Evolutionary conservation across 2,113 vertebrate genomes (phyloP), one percentile per base, ranked within the genome.

Genomic region (Ictalurus punctatus): DNA sequence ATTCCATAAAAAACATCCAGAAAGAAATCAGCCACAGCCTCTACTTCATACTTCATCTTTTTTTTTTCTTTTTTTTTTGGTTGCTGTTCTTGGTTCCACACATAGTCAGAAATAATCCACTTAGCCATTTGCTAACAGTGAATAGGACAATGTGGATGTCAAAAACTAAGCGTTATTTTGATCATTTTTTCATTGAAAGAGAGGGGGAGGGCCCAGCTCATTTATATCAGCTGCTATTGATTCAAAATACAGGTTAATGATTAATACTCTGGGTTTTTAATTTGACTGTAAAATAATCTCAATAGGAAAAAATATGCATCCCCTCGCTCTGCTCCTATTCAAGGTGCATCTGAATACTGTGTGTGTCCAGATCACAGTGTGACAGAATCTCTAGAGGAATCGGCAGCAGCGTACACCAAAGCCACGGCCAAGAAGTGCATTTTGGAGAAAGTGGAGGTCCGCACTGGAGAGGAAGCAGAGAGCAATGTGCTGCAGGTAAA

Each of bases 401-500:
- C 98, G 13, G 98, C 98, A 25, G 98, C 98, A 69, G 98, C 98
- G 54, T 99, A 99, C 92, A 99, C 98, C 92, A 99, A 99, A 96
- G 98, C 98, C 59, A 99, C 98, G 30, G 98, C 98, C 78, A 96
- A 97, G 94, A 97, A 97, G 93, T 99, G 98, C 94, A 95, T 99
- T 87, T 93, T 99, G 93, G 98, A 98, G 84, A 99, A 99, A 91
- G 98, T 99, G 2, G 98, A 99, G 59, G 98, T 99, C 86, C 98
- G 98, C 92, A 99, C 98, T 0, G 98, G 98, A 56, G 98, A 99
- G 92, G 98, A 99, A 92, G 97, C 98, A 0, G 98, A 99, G 94
- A 99, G 98, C 94, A 99, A 99, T 0, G 98, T 99, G 56, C 92
- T 99, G 87, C 98, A 99, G 98, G 98, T 99, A 91, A 40, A 52